These are phyloP conservation scores for Ichneumoninae sp. DNA, from an alignment of 2,888 invertebrate genomes.

Conservation along the genomic window DNA sequence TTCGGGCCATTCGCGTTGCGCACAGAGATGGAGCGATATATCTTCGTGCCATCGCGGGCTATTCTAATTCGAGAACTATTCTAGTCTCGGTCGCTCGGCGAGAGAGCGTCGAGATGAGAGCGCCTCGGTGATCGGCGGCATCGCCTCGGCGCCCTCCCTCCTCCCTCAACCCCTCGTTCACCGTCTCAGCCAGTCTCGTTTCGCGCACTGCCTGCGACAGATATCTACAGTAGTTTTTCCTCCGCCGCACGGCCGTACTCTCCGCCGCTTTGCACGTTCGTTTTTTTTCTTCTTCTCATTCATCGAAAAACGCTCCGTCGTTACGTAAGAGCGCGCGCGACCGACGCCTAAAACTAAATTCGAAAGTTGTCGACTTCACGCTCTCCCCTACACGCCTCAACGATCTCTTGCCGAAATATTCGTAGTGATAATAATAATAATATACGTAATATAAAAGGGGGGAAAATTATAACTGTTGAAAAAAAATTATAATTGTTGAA, in stretches of 20 bases:
- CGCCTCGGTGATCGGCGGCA: slow-evolving; percentile 59
- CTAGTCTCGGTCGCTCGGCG: slow-evolving; percentile 70
- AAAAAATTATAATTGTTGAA: too few relatives aligned
- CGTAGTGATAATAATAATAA: slow-evolving; percentile 11
- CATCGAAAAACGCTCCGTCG: slow-evolving; percentile 14
- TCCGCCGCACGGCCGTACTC: neutral
- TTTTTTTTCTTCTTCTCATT: slow-evolving; percentile 24
- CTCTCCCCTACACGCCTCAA: neutral
- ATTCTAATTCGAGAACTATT: slow-evolving; percentile 77
- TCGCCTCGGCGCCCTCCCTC: slow-evolving; percentile 48
- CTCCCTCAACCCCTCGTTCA: slow-evolving; percentile 65
- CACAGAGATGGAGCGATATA: slow-evolving; percentile 22
- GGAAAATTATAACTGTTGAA: neutral
- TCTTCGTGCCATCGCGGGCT: slow-evolving; percentile 62
- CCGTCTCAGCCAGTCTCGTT: slow-evolving; percentile 74
- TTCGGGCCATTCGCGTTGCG: slow-evolving; percentile 20
- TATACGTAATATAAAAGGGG: slow-evolving; percentile 1
- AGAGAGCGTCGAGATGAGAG: slow-evolving; percentile 3
- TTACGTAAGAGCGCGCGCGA: neutral
- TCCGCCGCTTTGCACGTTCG: neutral
- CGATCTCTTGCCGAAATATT: neutral
- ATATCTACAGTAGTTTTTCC: slow-evolving; percentile 71
- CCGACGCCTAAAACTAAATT: slow-evolving; percentile 24
- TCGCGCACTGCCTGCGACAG: slow-evolving; percentile 77
- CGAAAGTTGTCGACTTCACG: slow-evolving; percentile 33